Base-by-base conservation (phyloP, 2,797 vertebrate genomes). In the Nyctibius grandis region DNA sequence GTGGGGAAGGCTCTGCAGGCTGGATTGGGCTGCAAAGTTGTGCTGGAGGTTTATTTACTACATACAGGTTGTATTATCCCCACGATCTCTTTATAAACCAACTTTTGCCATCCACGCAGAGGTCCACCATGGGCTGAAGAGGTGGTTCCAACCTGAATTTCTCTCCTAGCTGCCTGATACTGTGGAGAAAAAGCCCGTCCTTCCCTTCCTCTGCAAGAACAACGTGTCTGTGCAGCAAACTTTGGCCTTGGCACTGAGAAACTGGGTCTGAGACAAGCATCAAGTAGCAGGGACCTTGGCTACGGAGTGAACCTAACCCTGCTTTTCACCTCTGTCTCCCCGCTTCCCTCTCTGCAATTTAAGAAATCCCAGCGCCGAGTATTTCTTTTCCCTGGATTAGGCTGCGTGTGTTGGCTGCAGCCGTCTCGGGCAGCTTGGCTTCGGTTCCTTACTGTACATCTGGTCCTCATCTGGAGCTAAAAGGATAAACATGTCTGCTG, bases 381-480 rank as follows among this genome's bases (percentile, higher is more conserved):
- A 14, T 86, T 85, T 38, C 60, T 72, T 61, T 53, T 76, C 54
- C 38, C 54, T 54, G 85, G 47, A 25, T 59, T 25, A 33, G 85
- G 56, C 79, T 76, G 61, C 50, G 36, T 93, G 86, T 34, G 61
- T 86, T 93, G 88, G 89, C 93, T 57, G 54, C 63, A 34, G 54
- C 15, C 14, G 14, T 50, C 67, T 72, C 19, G 22, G 45, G 48
- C 56, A 53, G 78, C 15, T 82, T 88, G 64, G 91, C 85, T 85
- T 29, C 56, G 12, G 88, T 85, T 93, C 65, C 80, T 64, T 50
- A n/a, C 82, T 64, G 57, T 77, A 95, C 95, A 96, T 97, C 94
- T 96, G 97, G 91, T 96, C 89, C 72, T 97, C 96, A 96, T 96
- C 97, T 97, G 93, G 96, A 94, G 91, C 86, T 75, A 31, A 83